Percentiles rank a stretch among this genome's conserved stretches.
Evolutionary conservation across 1,140 invertebrate genomes (phyloP).

Genomic region (Drosophila takahashii): DNA sequence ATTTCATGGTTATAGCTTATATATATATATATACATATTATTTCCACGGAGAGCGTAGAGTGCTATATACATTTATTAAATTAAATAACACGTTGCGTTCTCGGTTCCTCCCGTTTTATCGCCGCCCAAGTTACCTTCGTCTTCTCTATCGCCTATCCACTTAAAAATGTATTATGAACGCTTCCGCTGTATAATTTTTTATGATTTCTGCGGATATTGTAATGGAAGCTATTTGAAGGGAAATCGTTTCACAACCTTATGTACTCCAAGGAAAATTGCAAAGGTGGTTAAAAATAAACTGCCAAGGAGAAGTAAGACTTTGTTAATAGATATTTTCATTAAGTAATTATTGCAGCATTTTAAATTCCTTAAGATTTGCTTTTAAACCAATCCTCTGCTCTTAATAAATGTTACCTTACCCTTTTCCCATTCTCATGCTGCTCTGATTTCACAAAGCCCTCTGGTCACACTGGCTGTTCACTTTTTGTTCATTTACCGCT

Average conservation of each 20-base stretch:
- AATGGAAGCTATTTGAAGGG: conserved; percentile 42
- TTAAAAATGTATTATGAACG: conserved; percentile 57
- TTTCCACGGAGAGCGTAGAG: conserved; percentile 5
- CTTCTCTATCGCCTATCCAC: conserved; percentile 32
- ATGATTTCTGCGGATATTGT: conserved; percentile 48
- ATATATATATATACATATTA: conserved; percentile 7
- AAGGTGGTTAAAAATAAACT: not conserved
- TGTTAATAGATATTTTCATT: not conserved
- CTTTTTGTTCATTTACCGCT: conserved; percentile 51
- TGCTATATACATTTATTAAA: conserved; percentile 52
- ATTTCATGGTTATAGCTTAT: conserved; percentile 45
- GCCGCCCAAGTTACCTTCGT: conserved; percentile 4
- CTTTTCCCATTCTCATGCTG: not conserved
- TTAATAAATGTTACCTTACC: not conserved
- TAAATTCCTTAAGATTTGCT: too few relatives aligned
- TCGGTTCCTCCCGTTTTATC: conserved; percentile 23
- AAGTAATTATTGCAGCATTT: not conserved
- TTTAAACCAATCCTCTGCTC: too few relatives aligned
- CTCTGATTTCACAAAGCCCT: conserved; percentile 23
- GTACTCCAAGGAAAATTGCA: conserved; percentile 4
- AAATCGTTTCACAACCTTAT: conserved; percentile 26
- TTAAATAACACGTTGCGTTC: conserved; percentile 54
- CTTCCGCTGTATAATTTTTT: conserved; percentile 54
- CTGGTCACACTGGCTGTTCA: conserved; percentile 35
- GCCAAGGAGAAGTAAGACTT: not conserved